Base-by-base conservation (phyloP, 2,888 invertebrate species). In the Cybosia mesomella region DNA sequence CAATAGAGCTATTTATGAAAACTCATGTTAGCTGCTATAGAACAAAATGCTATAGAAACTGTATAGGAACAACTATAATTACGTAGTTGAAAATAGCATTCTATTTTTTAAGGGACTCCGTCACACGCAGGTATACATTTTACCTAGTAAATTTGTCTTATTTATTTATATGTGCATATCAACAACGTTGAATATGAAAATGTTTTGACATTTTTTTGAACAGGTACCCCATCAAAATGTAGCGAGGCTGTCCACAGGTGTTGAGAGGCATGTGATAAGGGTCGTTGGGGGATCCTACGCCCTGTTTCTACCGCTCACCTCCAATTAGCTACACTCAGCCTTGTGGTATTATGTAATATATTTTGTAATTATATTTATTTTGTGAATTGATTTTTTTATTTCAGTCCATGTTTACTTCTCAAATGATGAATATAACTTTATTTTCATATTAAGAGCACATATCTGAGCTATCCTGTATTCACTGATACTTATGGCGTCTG, bases 181-280 rank as follows among this genome's bases (percentile, higher is more conserved):
- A 58, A 67, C 39, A 67, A 60, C 53, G 66, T 34, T 64, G 62
- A 81, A 83, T 82, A 79, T 84, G 78, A 72, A 85, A 85, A 83
- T 86, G 82, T 89, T 89, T 86, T 86, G 86, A 89, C 85, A 75
- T 85, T 85, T 85, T 85, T 82, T 79, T 54, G 85, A 87, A 84
- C 80, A 64, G 66, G 61, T 80, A 83, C 57, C 60, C 39, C 58
- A 83, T 85, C 80, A 86, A 83, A 86, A 83, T 83, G 80, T 83
- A 75, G 75, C 80, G 67, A 67, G 70, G 58, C 76, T 71, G 78
- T 77, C 73, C 71, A 84, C 88, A 88, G 89, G 88, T 90, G 90
- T 83, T 85, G 87, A 89, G 81, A 81, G 67, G 82, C 78, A 69
- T 74, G 81, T 90, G 90, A 90, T 81, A 83, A 87, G 91, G 90